phyloP scores from a whole-genome alignment of 2,797 vertebrate species.

The Luscinia luscinia region DNA sequence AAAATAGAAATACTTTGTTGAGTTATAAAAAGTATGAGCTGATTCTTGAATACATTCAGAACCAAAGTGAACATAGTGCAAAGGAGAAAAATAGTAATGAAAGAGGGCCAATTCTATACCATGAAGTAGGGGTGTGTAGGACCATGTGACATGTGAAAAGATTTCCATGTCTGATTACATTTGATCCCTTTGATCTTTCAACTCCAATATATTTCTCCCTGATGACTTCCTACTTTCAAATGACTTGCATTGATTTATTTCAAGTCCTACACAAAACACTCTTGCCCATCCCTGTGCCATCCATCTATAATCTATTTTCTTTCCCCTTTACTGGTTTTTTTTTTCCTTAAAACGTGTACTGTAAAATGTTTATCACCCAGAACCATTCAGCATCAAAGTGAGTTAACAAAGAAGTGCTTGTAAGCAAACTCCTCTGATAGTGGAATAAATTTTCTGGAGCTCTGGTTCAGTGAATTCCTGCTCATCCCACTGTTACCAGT shows the following conservation, averaged over 20 bases:
- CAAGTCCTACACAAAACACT: not conserved
- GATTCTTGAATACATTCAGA: not conserved
- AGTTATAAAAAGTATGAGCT: not conserved
- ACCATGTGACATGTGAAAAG: not conserved
- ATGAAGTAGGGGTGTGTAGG: not conserved
- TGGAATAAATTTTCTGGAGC: not conserved
- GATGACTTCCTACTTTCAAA: not conserved
- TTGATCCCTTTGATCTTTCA: conserved; percentile 1
- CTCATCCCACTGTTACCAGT: not conserved
- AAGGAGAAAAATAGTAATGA: not conserved
- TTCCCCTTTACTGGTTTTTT: not conserved
- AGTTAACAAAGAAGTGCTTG: not conserved
- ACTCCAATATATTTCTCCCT: not conserved
- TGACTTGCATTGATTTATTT: not conserved
- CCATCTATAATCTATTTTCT: not conserved
- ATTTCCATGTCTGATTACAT: not conserved
- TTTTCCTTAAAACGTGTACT: not conserved
- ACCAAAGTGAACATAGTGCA: not conserved
- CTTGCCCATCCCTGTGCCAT: not conserved
- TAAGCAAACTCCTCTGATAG: not conserved
- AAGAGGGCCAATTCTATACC: not conserved
- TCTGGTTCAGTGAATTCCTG: not conserved
- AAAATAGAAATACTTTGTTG: fast-evolving
- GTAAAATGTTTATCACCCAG: not conserved
- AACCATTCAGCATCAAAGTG: not conserved